phyloP scores from a whole-genome alignment of 2,113 vertebrate genomes.

The Cebidichthys violaceus region DNA sequence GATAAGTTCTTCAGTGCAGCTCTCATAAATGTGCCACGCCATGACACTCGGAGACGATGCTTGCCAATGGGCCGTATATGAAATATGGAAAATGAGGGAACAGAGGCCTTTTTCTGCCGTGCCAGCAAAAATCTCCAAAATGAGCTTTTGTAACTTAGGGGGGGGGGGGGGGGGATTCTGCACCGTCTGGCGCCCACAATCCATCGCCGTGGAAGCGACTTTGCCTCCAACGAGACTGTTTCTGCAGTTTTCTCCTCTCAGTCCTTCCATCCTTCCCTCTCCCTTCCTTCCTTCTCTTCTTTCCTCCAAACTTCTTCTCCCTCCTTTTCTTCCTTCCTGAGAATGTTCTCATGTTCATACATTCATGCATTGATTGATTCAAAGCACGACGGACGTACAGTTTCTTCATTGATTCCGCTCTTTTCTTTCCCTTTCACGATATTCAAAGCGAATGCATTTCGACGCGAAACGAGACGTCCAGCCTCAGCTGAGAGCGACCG shows the following conservation, averaged over 20 bases:
- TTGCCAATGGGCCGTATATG: slow-evolving; percentile 78
- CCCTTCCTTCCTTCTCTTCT: not conserved
- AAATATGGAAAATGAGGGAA: slow-evolving; percentile 77
- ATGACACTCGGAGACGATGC: slow-evolving; percentile 66
- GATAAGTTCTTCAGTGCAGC: slow-evolving; percentile 58
- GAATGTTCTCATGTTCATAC: not conserved
- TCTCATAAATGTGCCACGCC: slow-evolving; percentile 69
- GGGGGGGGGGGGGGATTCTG: slow-evolving; percentile 5
- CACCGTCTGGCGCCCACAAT: slow-evolving; percentile 38
- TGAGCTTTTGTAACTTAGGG: slow-evolving; percentile 76
- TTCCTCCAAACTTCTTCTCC: not conserved
- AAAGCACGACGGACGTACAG: no score
- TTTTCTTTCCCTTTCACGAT: not conserved
- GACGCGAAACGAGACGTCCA: slow-evolving; percentile 11
- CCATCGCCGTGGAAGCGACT: slow-evolving; percentile 26
- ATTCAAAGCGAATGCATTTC: not conserved
- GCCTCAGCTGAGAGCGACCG: slow-evolving; percentile 14
- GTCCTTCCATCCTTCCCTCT: not conserved
- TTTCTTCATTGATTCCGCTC: not conserved
- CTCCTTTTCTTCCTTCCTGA: not conserved
- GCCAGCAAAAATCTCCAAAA: slow-evolving; percentile 77
- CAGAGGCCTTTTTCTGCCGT: slow-evolving; percentile 71
- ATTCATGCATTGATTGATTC: not conserved
- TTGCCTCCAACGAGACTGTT: slow-evolving; percentile 11
- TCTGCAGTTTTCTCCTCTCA: slow-evolving; percentile 11